These are phyloP conservation scores for Lates calcarifer DNA, from an alignment of 2,113 vertebrate species.

Conservation along the genomic window DNA sequence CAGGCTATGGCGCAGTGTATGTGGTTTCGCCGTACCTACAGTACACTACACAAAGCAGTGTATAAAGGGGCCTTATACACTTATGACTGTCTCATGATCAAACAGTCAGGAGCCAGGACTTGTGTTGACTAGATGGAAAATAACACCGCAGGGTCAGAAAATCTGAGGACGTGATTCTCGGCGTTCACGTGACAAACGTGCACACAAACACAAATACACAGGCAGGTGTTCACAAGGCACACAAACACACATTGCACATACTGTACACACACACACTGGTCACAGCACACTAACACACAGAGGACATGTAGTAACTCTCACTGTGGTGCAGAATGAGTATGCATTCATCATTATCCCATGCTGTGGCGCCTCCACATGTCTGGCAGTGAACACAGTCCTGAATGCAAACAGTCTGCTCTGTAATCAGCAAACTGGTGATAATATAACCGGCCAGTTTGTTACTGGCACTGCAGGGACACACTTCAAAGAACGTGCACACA, in stretches of 20 bases:
- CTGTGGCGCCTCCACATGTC: conserved; percentile 47
- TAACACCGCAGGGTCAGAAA: conserved; percentile 1
- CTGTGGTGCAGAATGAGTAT: conserved; percentile 51
- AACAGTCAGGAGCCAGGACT: background rate
- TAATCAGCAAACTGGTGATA: conserved; percentile 60
- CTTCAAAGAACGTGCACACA: conserved; percentile 37
- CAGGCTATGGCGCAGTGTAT: too few relatives aligned
- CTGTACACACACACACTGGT: background rate
- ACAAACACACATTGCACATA: background rate
- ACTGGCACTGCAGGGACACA: background rate
- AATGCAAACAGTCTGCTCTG: conserved; percentile 61
- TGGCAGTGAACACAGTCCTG: conserved; percentile 45
- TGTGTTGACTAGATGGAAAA: conserved; percentile 42
- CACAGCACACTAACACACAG: background rate
- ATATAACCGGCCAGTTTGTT: conserved; percentile 31
- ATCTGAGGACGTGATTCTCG: background rate
- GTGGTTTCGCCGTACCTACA: too few relatives aligned
- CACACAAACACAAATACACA: background rate
- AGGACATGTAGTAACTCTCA: conserved; percentile 27
- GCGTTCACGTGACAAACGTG: background rate
- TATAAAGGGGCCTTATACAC: background rate
- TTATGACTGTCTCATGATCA: background rate
- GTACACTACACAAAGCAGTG: too few relatives aligned
- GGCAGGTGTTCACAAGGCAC: background rate
- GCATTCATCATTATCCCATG: conserved; percentile 39